Conservation (phyloP, 2,113 vertebrate species). For the Myotis lucifugus region DNA sequence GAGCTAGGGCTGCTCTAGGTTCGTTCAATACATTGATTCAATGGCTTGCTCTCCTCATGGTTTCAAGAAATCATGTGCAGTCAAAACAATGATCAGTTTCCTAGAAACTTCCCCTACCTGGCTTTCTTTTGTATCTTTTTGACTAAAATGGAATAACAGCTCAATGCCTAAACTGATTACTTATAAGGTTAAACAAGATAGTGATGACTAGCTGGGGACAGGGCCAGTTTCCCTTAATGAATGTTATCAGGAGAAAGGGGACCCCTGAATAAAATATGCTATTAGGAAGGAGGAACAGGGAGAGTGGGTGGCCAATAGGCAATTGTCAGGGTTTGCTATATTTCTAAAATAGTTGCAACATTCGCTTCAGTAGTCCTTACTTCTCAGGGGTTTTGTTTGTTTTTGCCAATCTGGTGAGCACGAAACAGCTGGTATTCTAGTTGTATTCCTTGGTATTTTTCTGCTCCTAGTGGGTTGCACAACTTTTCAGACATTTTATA, state of each 20-base stretch:
- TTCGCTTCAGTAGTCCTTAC: not conserved
- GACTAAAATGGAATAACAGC: not conserved
- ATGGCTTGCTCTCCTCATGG: not conserved
- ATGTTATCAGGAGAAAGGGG: not conserved
- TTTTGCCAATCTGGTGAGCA: not conserved
- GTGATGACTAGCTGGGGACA: not conserved
- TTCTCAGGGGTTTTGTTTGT: not conserved
- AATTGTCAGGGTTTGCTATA: not conserved
- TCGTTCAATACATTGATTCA: conserved; percentile 12
- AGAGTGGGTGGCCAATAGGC: not conserved
- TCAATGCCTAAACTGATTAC: not conserved
- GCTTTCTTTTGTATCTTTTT: conserved; percentile 32
- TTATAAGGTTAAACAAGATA: not conserved
- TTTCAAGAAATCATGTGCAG: not conserved
- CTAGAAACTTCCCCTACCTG: not conserved
- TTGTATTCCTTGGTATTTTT: not conserved
- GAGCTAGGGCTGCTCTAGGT: not conserved
- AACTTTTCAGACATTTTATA: conserved; percentile 1
- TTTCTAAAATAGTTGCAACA: not conserved
- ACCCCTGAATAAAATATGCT: not conserved
- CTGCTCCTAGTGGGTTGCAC: not conserved
- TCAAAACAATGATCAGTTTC: not conserved
- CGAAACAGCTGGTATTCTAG: not conserved
- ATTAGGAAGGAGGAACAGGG: not conserved
- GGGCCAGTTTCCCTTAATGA: not conserved